Evolutionary conservation across 2,113 vertebrate genomes (phyloP).

Genomic region (Poicephalus meyeri): DNA sequence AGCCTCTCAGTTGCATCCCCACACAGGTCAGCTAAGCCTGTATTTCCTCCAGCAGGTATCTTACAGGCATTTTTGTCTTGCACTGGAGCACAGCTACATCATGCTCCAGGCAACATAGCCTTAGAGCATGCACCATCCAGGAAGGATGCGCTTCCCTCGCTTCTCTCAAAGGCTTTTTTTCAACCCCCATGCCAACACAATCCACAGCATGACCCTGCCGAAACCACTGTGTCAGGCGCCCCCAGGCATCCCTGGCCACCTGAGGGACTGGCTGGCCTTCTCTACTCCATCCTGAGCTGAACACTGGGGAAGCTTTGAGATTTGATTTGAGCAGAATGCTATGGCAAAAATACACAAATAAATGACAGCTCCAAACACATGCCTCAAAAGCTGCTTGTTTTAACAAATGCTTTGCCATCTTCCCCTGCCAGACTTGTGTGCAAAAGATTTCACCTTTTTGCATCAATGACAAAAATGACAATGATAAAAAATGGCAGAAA

Average conservation of each 20-base stretch:
- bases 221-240: accelerated
- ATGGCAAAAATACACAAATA: not conserved
- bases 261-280: not conserved
- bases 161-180: not conserved
- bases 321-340: not conserved
- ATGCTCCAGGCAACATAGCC: not conserved
- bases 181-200: not conserved
- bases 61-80: not conserved
- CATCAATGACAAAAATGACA: not conserved
- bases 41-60: slow-evolving; percentile 12
- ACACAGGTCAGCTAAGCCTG: not conserved
- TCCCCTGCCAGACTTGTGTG: not conserved
- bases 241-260: not conserved
- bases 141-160: not conserved
- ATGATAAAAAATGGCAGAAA: not conserved
- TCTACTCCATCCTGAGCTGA: not conserved
- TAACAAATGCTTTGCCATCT: not conserved
- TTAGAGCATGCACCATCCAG: not conserved
- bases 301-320: not conserved
- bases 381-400: not conserved
- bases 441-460: not conserved
- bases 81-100: not conserved
- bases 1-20: not conserved
- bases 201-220: not conserved
- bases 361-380: not conserved